Evolutionary conservation across 2,113 vertebrate species (phyloP), one percentile per base, ranked within the genome.

Genomic region (Emydura subglobosa): DNA sequence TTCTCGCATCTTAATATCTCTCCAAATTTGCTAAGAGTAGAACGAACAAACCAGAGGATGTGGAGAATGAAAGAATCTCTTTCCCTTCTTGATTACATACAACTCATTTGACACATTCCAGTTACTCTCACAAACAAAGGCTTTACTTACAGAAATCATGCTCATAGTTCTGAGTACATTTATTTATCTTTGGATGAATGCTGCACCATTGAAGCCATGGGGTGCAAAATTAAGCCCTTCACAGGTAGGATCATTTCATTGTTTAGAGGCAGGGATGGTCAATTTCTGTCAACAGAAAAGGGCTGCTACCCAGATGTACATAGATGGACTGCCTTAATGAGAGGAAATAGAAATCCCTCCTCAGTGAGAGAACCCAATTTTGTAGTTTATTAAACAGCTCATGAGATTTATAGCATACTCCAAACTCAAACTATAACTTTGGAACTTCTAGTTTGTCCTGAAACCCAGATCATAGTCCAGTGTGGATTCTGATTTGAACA

Each of bases 1-100:
- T 50, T 39, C 34, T 90, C 3, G 87, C 4, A 11, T 42, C 4
- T 0, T 0, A n/a, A 1, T 49, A 72, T 10, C 29, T 82, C 25
- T 79, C 47, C 57, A 1, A 78, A 9, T 87, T 91, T 91, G n/a
- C 53, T 55, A 44, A 22, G 74, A 96, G 74, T 44, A 29, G 24
- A 78, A 47, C 12, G 47, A 78, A 78, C 6, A 78, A 78, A 78
- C 12, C 42, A 44, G 44, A 78, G 6, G 42, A 47, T 44, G 39
- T 16, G 25, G 74, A 47, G 24, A 78, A 78, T 78, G 22, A 78
- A 47, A 27, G 22, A 47, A 47, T 47, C 42, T 44, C 42, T 78
- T 78, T 29, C 74, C 74, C 42, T 44, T 76, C n/a, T 21, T 76
- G n/a, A 44, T 76, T 44, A 76, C 34, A 31, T 34, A n/a, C 34